Evolutionary conservation across 2,888 invertebrate genomes (phyloP).

Genomic region (Helobdella robusta): DNA sequence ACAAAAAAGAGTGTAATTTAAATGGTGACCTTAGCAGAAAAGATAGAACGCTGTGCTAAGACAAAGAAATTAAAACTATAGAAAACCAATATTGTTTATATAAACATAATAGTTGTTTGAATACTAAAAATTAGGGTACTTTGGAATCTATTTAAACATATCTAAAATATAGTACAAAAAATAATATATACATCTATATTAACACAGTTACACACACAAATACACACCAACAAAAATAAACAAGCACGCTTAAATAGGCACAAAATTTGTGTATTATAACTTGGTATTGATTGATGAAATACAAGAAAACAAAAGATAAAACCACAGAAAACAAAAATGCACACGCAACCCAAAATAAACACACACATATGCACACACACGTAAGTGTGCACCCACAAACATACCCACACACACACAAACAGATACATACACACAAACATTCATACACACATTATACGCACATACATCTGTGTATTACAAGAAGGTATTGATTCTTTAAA

Average conservation of each 20-base stretch:
- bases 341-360: conserved; percentile 12
- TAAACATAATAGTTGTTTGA: background rate
- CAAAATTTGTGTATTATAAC: too few relatives aligned
- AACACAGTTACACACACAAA: background rate
- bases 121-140: background rate
- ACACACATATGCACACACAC: conserved; percentile 12
- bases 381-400: conserved; percentile 1
- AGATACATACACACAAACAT: conserved; percentile 9
- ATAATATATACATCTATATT: background rate
- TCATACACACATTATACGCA: conserved; percentile 8
- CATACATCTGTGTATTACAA: too few relatives aligned
- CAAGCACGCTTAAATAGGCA: conserved; percentile 1
- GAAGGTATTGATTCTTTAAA: too few relatives aligned
- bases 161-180: background rate
- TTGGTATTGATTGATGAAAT: too few relatives aligned
- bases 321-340: too few relatives aligned
- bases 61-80: background rate
- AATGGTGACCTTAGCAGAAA: background rate
- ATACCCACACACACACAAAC: conserved; percentile 14
- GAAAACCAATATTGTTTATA: background rate
- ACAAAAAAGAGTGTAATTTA: too few relatives aligned
- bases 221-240: background rate
- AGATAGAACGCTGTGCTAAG: too few relatives aligned
- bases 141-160: background rate
- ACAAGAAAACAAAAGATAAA: too few relatives aligned